Percentiles rank a stretch among this genome's conserved stretches.
Conservation (phyloP, 2,888 invertebrate species). For the Tyria jacobaeae region DNA sequence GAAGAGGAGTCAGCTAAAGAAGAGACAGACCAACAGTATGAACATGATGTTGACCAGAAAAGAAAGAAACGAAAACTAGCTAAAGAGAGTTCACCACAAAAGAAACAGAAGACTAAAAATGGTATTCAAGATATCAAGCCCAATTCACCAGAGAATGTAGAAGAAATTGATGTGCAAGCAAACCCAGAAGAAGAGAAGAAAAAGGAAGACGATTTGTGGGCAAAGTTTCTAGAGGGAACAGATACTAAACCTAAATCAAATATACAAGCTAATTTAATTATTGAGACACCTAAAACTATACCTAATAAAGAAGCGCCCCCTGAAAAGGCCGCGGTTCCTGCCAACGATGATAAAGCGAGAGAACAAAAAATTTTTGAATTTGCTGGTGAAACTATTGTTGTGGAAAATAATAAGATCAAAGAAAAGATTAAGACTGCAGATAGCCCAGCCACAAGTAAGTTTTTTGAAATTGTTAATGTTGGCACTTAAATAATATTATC, state of each 20-base stretch:
- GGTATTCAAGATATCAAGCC: constrained; percentile 58
- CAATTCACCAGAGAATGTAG: constrained; percentile 44
- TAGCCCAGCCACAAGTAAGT: constrained; percentile 64
- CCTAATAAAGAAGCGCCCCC: constrained; percentile 32
- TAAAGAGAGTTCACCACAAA: constrained; percentile 57
- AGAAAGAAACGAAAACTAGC: constrained; percentile 69
- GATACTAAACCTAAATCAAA: constrained; percentile 74
- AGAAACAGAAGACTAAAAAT: constrained; percentile 63
- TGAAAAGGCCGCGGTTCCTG: constrained; percentile 34
- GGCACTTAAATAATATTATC: neutral
- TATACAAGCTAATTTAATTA: constrained; percentile 48
- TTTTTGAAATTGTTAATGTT: neutral
- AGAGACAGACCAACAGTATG: constrained; percentile 86
- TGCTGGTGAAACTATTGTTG: constrained; percentile 93
- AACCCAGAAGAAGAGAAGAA: constrained; percentile 89
- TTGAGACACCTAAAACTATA: constrained; percentile 40
- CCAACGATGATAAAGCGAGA: constrained; percentile 82
- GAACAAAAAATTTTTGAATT: constrained; percentile 92
- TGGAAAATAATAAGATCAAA: constrained; percentile 76
- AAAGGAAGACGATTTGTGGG: constrained; percentile 92
- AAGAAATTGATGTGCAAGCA: constrained; percentile 57
- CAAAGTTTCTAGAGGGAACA: constrained; percentile 91
- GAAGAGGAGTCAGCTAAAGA: constrained; percentile 89
- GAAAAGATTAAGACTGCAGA: constrained; percentile 74
- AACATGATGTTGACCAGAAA: constrained; percentile 76